Evolutionary conservation across 2,888 invertebrate species (phyloP).

Genomic region (Paralinhomoeus sp.): DNA sequence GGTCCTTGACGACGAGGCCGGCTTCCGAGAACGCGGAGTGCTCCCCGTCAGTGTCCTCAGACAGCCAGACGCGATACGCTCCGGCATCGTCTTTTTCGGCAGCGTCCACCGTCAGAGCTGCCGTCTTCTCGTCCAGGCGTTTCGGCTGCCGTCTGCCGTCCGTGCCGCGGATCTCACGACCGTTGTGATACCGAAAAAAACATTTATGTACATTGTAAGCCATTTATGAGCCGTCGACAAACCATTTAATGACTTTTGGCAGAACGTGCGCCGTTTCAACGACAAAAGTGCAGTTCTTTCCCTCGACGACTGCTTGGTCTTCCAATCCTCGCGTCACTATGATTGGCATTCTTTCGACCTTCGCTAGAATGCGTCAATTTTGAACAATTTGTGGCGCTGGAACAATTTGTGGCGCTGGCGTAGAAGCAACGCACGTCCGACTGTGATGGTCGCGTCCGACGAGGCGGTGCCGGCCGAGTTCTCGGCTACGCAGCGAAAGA

Average conservation of each 20-base stretch:
- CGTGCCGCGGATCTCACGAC: no score
- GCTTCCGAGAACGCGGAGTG: background rate
- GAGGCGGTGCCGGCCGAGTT: conserved; percentile 24
- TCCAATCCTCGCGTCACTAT: background rate
- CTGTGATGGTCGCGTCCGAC: conserved; percentile 13
- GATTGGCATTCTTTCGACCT: background rate
- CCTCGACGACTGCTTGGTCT: background rate
- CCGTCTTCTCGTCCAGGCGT: conserved; percentile 18
- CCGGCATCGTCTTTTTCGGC: conserved; percentile 16
- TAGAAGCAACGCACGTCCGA: no score
- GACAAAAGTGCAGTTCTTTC: background rate
- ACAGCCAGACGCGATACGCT: conserved; percentile 17
- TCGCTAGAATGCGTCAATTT: no score
- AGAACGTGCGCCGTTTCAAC: background rate
- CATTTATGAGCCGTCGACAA: no score
- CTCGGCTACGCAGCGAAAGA: no score
- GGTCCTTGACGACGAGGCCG: conserved; percentile 8
- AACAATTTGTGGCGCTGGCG: background rate
- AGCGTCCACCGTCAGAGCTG: conserved; percentile 14
- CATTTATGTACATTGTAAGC: no score
- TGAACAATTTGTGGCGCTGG: background rate
- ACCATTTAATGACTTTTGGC: no score
- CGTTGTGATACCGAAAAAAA: no score
- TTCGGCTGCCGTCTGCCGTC: conserved; percentile 5
- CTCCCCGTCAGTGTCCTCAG: conserved; percentile 14